Evolutionary conservation across 2,797 vertebrate species (phyloP).

Genomic region (Pagetopsis macropterus): DNA sequence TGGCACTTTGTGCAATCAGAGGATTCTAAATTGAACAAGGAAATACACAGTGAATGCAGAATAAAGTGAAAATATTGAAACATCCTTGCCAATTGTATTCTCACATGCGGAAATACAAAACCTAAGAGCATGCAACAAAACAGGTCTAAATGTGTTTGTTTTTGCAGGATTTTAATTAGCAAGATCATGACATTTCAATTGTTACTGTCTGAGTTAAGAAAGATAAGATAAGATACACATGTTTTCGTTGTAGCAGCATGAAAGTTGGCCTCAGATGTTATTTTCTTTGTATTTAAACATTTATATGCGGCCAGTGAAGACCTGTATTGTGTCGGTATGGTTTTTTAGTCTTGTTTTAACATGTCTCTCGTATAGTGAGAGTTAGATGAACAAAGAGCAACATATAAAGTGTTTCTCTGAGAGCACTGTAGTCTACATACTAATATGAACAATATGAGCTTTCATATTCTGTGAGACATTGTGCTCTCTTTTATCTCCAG

Average conservation of each 20-base stretch:
- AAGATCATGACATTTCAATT: neutral
- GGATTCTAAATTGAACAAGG: too few species aligned
- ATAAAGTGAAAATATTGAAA: too few species aligned
- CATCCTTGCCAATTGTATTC: too few species aligned
- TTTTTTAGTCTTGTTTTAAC: neutral
- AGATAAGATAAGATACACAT: too few species aligned
- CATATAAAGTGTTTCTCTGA: neutral
- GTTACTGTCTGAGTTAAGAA: neutral
- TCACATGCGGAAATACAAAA: too few species aligned
- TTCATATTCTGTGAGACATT: neutral
- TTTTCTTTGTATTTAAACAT: neutral
- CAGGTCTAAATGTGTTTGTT: too few species aligned
- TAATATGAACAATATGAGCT: conserved; percentile 15
- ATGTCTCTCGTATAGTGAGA: neutral
- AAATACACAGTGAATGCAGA: too few species aligned
- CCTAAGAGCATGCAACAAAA: too few species aligned
- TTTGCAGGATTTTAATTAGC: too few species aligned
- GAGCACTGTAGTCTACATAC: neutral
- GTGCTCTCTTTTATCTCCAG: neutral
- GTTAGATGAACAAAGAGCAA: conserved; percentile 6
- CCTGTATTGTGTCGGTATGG: neutral
- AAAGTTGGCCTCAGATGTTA: neutral
- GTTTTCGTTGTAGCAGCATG: too few species aligned
- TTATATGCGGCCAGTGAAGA: neutral
- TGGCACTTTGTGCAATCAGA: too few species aligned